Percentiles rank a stretch among this genome's conserved stretches.
phyloP scores from a whole-genome alignment of 2,888 invertebrate species.

The Helleia helle region DNA sequence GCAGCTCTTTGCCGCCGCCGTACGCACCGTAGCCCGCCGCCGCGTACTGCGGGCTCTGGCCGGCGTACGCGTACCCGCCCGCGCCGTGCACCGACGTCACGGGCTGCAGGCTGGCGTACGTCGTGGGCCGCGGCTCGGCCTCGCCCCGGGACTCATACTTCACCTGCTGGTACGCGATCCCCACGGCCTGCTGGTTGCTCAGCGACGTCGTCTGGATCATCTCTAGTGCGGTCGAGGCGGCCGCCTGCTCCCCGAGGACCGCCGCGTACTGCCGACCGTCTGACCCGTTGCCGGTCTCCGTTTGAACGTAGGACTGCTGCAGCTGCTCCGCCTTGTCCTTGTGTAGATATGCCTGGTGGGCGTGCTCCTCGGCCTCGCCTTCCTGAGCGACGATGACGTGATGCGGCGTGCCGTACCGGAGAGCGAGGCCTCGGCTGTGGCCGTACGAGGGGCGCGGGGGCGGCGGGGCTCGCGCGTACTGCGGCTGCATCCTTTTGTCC shows the following conservation, averaged over 20 bases:
- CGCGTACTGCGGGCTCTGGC: constrained; percentile 49
- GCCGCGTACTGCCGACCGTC: constrained; percentile 28
- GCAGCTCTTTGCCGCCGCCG: constrained; percentile 28
- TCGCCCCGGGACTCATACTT: constrained; percentile 63
- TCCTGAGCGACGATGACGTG: constrained; percentile 50
- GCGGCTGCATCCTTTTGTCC: constrained; percentile 35
- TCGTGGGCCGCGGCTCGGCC: constrained; percentile 51
- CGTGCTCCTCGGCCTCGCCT: constrained; percentile 36
- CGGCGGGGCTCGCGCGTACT: constrained; percentile 28
- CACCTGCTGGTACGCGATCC: constrained; percentile 54
- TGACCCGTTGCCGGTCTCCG: constrained; percentile 12
- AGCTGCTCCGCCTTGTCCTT: constrained; percentile 41
- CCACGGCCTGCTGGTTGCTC: constrained; percentile 52
- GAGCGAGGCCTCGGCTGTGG: constrained; percentile 38
- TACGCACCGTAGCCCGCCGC: constrained; percentile 33
- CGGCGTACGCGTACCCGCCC: constrained; percentile 43
- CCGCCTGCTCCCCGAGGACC: constrained; percentile 39
- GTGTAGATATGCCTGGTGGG: constrained; percentile 44
- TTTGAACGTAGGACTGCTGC: constrained; percentile 35
- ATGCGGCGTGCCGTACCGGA: constrained; percentile 51
- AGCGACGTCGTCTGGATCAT: constrained; percentile 55
- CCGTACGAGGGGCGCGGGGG: constrained; percentile 29
- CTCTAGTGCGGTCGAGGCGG: constrained; percentile 41
- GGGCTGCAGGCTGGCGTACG: constrained; percentile 78
- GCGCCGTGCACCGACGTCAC: constrained; percentile 67